phyloP scores from a whole-genome alignment of 2,797 vertebrate genomes.

The Gorsachius magnificus region DNA sequence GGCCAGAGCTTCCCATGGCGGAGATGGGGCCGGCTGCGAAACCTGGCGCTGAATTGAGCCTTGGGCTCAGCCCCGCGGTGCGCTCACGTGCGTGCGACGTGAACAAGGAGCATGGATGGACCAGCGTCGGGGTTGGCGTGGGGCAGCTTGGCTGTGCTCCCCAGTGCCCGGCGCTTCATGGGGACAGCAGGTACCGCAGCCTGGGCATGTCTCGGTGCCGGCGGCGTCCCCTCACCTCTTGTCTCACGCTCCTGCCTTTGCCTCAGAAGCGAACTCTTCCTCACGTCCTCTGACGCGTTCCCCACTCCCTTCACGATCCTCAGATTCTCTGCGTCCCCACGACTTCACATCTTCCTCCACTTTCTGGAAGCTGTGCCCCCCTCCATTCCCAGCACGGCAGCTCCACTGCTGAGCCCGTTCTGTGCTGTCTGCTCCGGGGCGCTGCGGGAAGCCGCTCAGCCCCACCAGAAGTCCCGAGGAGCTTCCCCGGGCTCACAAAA shows the following conservation, averaged over 20 bases:
- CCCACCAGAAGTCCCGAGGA: background rate
- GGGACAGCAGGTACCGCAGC: background rate
- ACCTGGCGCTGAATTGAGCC: accelerated
- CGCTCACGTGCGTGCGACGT: accelerated
- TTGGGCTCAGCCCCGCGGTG: background rate
- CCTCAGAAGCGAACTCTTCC: background rate
- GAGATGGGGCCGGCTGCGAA: background rate
- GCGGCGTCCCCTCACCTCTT: too few relatives aligned
- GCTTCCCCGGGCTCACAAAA: background rate
- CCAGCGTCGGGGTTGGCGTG: too few relatives aligned
- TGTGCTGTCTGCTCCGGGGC: background rate
- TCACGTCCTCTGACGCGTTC: background rate
- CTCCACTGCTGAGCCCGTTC: background rate
- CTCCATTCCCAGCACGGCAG: background rate
- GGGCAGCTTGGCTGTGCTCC: background rate
- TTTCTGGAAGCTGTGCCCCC: background rate
- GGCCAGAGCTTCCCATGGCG: background rate
- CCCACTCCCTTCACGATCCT: background rate
- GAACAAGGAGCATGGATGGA: background rate
- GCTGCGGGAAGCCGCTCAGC: background rate
- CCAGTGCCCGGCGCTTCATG: accelerated
- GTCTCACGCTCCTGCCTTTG: background rate
- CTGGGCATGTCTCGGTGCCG: accelerated
- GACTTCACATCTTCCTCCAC: background rate
- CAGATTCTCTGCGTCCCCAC: background rate